These are phyloP conservation scores for Norana najaformis DNA, from an alignment of 2,888 invertebrate genomes.

Conservation along the genomic window DNA sequence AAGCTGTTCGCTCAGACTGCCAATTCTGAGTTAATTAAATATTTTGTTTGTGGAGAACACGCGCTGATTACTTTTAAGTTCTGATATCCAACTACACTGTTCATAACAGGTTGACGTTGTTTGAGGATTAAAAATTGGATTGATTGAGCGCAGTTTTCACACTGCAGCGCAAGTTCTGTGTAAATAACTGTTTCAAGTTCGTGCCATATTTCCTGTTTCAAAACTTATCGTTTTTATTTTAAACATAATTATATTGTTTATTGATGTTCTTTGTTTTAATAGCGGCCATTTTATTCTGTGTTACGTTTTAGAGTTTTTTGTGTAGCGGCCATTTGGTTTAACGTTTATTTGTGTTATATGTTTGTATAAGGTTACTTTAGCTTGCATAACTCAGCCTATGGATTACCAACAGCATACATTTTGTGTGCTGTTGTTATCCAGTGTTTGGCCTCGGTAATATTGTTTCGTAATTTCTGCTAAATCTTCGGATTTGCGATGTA, in stretches of 20 bases:
- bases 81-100: not conserved
- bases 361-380: no score
- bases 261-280: no score
- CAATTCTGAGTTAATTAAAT: not conserved
- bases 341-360: no score
- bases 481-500: not conserved
- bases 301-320: not conserved
- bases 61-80: not conserved
- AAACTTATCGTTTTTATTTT: not conserved
- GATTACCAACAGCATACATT: not conserved
- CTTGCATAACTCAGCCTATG: not conserved
- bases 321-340: no score
- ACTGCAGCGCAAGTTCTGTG: not conserved
- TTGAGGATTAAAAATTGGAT: not conserved
- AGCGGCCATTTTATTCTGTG: not conserved
- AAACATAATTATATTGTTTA: not conserved
- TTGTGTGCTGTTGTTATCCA: not conserved
- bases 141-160: not conserved
- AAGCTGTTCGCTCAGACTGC: not conserved
- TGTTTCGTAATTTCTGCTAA: not conserved
- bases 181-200: not conserved
- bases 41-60: not conserved
- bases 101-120: not conserved
- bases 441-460: not conserved
- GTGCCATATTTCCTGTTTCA: not conserved